Conservation (phyloP, 2,888 invertebrate species). For the Argyresthia goedartella region DNA sequence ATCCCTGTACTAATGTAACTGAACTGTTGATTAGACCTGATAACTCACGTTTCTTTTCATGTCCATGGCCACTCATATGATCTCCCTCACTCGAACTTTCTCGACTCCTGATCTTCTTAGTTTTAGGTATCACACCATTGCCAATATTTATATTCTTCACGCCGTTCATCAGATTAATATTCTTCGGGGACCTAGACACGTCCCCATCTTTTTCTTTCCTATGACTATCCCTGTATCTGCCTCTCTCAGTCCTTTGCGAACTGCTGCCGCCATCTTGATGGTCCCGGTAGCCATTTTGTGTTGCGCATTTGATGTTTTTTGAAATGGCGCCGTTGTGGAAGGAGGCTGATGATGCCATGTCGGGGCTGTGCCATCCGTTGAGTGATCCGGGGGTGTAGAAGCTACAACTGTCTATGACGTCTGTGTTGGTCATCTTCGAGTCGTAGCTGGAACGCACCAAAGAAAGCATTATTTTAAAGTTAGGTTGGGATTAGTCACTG, state of each 20-base stretch:
- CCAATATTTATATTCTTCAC: constrained; percentile 55
- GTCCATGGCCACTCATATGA: constrained; percentile 40
- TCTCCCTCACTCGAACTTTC: constrained; percentile 50
- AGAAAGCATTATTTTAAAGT: background rate
- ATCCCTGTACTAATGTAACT: too few species aligned
- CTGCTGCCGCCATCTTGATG: constrained; percentile 27
- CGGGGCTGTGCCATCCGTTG: constrained; percentile 72
- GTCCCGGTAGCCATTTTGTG: constrained; percentile 49
- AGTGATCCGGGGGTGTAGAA: constrained; percentile 65
- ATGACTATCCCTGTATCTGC: constrained; percentile 6
- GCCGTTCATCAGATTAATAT: constrained; percentile 55
- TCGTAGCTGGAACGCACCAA: constrained; percentile 47
- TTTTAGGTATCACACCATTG: constrained; percentile 47
- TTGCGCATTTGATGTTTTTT: constrained; percentile 38
- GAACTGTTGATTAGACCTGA: background rate
- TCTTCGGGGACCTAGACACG: constrained; percentile 46
- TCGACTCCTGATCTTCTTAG: constrained; percentile 37
- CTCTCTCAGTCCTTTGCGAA: constrained; percentile 3
- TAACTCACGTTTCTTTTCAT: constrained; percentile 45
- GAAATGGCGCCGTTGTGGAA: constrained; percentile 60
- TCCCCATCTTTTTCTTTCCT: constrained; percentile 25
- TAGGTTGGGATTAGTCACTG: background rate
- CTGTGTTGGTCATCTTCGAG: constrained; percentile 72
- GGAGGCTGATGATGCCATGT: constrained; percentile 34
- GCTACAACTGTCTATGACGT: constrained; percentile 72